Conservation (phyloP, 2,113 vertebrate species). For the Neodon shergylaensis region DNA sequence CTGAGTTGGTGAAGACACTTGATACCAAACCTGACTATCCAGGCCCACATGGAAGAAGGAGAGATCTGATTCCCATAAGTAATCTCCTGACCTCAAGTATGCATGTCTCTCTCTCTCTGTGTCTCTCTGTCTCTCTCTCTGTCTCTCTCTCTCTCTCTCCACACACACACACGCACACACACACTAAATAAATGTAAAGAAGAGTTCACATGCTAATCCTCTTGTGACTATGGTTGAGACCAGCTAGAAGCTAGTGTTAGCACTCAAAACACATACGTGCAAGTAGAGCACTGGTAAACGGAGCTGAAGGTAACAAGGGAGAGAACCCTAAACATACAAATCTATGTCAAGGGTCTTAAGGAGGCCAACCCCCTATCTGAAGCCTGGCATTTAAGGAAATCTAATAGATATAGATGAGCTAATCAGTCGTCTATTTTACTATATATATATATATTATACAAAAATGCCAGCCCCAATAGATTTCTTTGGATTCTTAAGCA, state of each 20-base stretch:
- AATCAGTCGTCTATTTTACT: not conserved
- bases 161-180: not conserved
- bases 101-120: too few species aligned
- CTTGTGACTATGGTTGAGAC: not conserved
- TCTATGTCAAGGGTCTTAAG: not conserved
- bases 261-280: not conserved
- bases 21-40: not conserved
- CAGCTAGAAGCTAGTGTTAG: not conserved
- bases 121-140: too few species aligned
- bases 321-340: not conserved
- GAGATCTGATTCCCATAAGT: not conserved
- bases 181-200: not conserved
- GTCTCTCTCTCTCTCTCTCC: too few species aligned
- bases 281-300: not conserved
- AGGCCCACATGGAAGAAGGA: not conserved
- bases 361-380: not conserved
- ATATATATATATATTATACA: conserved; percentile 48
- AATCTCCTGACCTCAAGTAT: not conserved
- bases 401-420: conserved; percentile 19
- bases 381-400: conserved; percentile 30
- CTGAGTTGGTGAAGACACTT: not conserved
- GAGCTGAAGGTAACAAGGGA: not conserved
- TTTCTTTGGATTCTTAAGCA: conserved; percentile 73
- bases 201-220: not conserved
- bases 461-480: conserved; percentile 62